Conservation (phyloP, 2,113 vertebrate genomes). For the Ageneiosus marmoratus region DNA sequence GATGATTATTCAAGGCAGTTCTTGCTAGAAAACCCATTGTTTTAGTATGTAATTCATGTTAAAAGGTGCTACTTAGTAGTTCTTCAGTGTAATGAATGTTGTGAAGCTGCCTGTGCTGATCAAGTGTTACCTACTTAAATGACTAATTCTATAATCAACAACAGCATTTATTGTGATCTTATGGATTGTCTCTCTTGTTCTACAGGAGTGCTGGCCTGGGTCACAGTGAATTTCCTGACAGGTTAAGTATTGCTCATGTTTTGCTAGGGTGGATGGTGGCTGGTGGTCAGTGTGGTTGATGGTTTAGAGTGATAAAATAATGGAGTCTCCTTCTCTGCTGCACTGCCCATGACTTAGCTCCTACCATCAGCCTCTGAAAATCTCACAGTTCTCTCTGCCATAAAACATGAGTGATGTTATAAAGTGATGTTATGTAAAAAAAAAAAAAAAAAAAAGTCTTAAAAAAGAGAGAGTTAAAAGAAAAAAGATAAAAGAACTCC, state of each 20-base stretch:
- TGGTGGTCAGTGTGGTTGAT: conserved; percentile 57
- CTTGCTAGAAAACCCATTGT: background rate
- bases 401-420: background rate
- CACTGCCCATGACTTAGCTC: conserved; percentile 59
- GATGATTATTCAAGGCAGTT: background rate
- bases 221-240: conserved; percentile 98
- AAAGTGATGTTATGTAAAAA: too few relatives aligned
- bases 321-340: conserved; percentile 58
- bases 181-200: conserved; percentile 50
- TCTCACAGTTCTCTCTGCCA: conserved; percentile 1
- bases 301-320: conserved; percentile 54
- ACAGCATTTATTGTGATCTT: background rate
- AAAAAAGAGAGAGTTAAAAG: background rate
- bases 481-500: background rate
- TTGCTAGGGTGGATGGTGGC: conserved; percentile 58
- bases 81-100: background rate
- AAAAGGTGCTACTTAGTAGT: background rate
- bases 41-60: background rate
- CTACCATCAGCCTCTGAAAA: conserved; percentile 52
- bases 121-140: background rate
- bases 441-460: background rate
- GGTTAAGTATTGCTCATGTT: conserved; percentile 79
- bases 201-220: conserved; percentile 94
- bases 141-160: background rate
- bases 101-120: background rate